Evolutionary conservation across 2,888 invertebrate species (phyloP).

Genomic region (Aromia moschata): DNA sequence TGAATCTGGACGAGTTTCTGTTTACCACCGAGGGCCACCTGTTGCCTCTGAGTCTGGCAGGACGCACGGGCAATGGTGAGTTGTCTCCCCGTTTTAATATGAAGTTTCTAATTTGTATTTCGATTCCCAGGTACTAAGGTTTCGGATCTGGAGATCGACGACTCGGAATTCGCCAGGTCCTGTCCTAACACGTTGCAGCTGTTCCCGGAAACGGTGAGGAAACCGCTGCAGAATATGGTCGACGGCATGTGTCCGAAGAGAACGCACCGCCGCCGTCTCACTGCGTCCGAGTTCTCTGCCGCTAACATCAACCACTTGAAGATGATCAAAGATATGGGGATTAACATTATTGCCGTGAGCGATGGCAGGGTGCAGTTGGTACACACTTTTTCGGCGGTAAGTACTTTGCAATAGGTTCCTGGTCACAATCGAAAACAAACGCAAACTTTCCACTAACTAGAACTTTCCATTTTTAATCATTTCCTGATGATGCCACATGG

Average conservation of each 20-base stretch:
- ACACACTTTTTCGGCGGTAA: constrained; percentile 88
- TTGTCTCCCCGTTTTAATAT: not conserved
- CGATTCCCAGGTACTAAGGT: constrained; percentile 31
- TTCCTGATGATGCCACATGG: too few relatives aligned
- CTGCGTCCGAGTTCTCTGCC: constrained; percentile 76
- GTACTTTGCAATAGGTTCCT: too few relatives aligned
- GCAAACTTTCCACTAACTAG: too few relatives aligned
- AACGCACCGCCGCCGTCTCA: constrained; percentile 69
- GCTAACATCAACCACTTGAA: constrained; percentile 87
- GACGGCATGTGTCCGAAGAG: constrained; percentile 80
- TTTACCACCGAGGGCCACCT: constrained; percentile 96
- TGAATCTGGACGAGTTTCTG: constrained; percentile 87
- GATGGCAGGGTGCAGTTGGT: constrained; percentile 93
- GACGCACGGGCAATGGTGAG: constrained; percentile 61
- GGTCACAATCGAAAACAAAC: too few relatives aligned
- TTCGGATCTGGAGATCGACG: constrained; percentile 65
- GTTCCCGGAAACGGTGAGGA: constrained; percentile 84
- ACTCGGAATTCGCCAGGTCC: constrained; percentile 70
- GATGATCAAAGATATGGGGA: constrained; percentile 93
- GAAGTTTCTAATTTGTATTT: not conserved
- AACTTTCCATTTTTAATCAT: too few relatives aligned
- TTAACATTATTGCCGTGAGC: constrained; percentile 85
- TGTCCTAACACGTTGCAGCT: constrained; percentile 88
- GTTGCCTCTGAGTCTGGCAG: constrained; percentile 84
- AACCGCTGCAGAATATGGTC: constrained; percentile 85